A percentile compares a stretch with the other conserved stretches of the same genome.
Conservation (phyloP, 2,797 vertebrate species). For the Enoplosus armatus region DNA sequence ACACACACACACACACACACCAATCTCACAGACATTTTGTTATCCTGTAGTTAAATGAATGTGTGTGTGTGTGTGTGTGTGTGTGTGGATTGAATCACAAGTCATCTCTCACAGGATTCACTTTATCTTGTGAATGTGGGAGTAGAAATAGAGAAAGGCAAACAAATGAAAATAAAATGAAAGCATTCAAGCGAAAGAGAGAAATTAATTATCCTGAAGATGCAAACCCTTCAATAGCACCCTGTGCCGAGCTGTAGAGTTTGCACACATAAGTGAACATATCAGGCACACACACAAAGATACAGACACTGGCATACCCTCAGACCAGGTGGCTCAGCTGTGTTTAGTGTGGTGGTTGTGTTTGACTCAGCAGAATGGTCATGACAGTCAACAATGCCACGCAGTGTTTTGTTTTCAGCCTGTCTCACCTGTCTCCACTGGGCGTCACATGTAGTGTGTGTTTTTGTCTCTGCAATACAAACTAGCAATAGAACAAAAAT, state of each 20-base stretch:
- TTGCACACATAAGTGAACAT: slow-evolving; percentile 11
- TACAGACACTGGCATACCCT: slow-evolving; percentile 27
- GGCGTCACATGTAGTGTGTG: slow-evolving; percentile 15
- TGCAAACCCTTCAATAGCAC: slow-evolving; percentile 52
- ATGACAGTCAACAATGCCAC: slow-evolving; percentile 34
- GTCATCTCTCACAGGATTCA: slow-evolving; percentile 55
- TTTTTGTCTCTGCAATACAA: not conserved
- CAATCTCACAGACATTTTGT: slow-evolving; percentile 54
- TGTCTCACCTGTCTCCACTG: slow-evolving; percentile 16
- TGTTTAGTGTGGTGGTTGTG: slow-evolving; percentile 34
- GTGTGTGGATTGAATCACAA: slow-evolving; percentile 50
- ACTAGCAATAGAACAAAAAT: not conserved
- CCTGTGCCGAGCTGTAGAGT: slow-evolving; percentile 14
- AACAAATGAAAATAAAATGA: slow-evolving; percentile 77
- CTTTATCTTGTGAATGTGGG: slow-evolving; percentile 57
- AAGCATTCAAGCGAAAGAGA: slow-evolving; percentile 65
- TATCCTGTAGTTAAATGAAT: slow-evolving; percentile 50
- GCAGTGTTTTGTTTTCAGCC: slow-evolving; percentile 36
- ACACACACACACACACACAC: slow-evolving; percentile 14
- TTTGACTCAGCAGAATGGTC: slow-evolving; percentile 63
- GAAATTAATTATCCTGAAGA: slow-evolving; percentile 77
- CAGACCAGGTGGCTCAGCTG: slow-evolving; percentile 51
- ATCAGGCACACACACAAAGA: slow-evolving; percentile 6
- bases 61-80: slow-evolving; percentile 40
- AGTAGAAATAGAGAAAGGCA: slow-evolving; percentile 58